Evolutionary conservation across 2,797 vertebrate species (phyloP).

Genomic region (Tenualosa thibaudeaui): DNA sequence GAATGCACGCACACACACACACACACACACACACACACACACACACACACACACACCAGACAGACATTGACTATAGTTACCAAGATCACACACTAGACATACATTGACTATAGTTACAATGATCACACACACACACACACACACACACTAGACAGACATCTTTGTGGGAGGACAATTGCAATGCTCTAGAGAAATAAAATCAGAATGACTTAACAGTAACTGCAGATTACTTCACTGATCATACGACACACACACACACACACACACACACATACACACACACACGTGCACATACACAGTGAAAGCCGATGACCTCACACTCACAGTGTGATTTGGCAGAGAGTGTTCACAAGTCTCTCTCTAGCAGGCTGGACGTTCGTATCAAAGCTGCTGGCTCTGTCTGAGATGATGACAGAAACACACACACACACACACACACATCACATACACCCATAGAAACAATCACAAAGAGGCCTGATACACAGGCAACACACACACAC

Average conservation of each 20-base stretch:
- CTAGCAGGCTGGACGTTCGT: background rate
- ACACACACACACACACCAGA: background rate
- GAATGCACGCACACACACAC: too few relatives aligned
- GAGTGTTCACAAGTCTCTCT: background rate
- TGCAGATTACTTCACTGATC: conserved; percentile 7
- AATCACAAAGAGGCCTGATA: background rate
- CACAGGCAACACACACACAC: too few relatives aligned
- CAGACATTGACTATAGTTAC: too few relatives aligned
- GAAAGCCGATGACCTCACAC: background rate
- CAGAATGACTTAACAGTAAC: conserved; percentile 8
- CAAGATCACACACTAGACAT: background rate
- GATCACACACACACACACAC: background rate
- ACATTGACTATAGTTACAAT: background rate
- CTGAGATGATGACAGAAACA: background rate
- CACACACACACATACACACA: background rate
- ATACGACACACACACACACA: background rate
- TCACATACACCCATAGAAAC: background rate
- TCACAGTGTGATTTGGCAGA: background rate
- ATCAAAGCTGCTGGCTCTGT: background rate
- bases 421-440: conserved; percentile 1
- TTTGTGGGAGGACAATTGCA: background rate
- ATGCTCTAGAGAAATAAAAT: conserved; percentile 8
- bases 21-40: too few relatives aligned
- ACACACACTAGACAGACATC: background rate
- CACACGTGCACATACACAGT: background rate